These are phyloP conservation scores for Lepus timidus DNA, from an alignment of 2,113 vertebrate species.

Conservation along the genomic window DNA sequence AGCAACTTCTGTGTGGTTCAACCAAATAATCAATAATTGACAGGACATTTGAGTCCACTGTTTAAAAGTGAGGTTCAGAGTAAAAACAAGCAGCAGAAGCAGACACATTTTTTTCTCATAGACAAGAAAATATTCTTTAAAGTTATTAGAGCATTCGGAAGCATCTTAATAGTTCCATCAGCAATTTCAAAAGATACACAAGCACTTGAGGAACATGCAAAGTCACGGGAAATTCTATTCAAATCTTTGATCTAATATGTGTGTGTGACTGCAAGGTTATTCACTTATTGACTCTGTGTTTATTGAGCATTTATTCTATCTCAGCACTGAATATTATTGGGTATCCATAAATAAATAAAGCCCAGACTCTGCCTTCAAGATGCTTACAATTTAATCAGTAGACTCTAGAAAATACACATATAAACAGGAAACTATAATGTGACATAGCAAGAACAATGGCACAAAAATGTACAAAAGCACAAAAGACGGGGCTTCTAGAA, in stretches of 20 bases:
- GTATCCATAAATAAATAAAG: not conserved
- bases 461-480: not conserved
- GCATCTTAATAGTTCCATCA: not conserved
- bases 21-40: not conserved
- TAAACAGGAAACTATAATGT: not conserved
- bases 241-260: not conserved
- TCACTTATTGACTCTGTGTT: constrained; percentile 16
- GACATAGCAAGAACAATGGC: not conserved
- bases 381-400: constrained; percentile 39
- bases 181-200: constrained; percentile 32
- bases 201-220: constrained; percentile 38
- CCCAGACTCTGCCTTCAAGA: not conserved
- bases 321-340: constrained; percentile 31
- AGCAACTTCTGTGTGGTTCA: not conserved
- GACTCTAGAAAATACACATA: not conserved
- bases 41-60: not conserved
- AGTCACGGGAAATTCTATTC: constrained; percentile 12
- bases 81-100: constrained; percentile 9
- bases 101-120: not conserved
- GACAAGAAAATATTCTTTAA: constrained; percentile 50
- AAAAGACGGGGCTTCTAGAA: not conserved
- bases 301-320: not conserved
- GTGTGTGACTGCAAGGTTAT: not conserved
- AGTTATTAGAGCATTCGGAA: constrained; percentile 14
- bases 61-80: constrained; percentile 3